phyloP scores from a whole-genome alignment of 2,888 invertebrate species.

The Argyra leucocephala region DNA sequence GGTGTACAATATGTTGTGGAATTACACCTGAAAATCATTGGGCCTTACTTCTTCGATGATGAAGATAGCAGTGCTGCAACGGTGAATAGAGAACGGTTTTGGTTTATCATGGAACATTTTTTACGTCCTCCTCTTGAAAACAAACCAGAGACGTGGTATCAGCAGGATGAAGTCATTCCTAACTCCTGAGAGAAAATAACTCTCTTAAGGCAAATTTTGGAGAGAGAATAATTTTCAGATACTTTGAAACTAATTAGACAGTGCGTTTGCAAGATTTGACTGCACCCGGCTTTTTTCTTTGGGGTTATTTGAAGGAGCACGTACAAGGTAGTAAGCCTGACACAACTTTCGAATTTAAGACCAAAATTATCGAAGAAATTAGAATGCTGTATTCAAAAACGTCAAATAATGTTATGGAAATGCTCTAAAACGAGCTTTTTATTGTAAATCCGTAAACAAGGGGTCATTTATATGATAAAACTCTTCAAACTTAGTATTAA shows the following conservation, averaged over 20 bases:
- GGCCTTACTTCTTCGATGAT: slow-evolving; percentile 10
- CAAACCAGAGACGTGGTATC: slow-evolving; percentile 1
- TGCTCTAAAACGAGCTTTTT: too few species aligned
- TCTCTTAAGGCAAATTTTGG: too few species aligned
- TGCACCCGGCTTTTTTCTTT: background rate
- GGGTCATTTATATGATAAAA: too few species aligned
- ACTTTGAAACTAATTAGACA: too few species aligned
- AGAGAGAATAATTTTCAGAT: too few species aligned
- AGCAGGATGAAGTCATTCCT: background rate
- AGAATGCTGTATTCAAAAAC: background rate
- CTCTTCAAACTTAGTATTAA: too few species aligned
- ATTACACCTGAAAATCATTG: slow-evolving; percentile 15
- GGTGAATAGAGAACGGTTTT: too few species aligned
- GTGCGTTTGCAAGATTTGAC: too few species aligned
- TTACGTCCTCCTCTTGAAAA: slow-evolving; percentile 7
- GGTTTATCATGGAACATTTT: too few species aligned
- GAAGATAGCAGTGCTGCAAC: too few species aligned
- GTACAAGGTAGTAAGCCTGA: background rate
- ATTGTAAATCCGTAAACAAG: too few species aligned
- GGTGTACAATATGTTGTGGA: slow-evolving; percentile 17
- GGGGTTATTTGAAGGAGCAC: background rate
- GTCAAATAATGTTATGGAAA: too few species aligned
- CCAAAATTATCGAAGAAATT: background rate
- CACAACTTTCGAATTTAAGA: background rate
- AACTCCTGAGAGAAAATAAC: background rate